Evolutionary conservation across 2,113 vertebrate species (phyloP).

Genomic region (Trichechus manatus): DNA sequence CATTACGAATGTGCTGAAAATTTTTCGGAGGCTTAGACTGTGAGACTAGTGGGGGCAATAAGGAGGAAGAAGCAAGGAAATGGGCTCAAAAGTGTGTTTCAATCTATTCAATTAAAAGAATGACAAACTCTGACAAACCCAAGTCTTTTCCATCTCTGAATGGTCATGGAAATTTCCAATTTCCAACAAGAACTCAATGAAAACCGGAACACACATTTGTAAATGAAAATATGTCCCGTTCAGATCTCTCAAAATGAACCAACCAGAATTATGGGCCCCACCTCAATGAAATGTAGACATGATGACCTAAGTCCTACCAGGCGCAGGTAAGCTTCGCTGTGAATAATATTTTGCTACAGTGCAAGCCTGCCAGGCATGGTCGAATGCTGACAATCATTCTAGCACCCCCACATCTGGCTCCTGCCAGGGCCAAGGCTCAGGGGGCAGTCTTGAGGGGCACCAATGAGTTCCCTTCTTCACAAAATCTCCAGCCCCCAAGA

Average conservation of each 20-base stretch:
- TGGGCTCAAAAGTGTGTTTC: constrained; percentile 58
- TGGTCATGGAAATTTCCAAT: constrained; percentile 81
- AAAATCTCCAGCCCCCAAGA: not conserved
- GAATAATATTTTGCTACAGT: not conserved
- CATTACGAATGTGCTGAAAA: constrained; percentile 51
- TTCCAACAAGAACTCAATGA: constrained; percentile 84
- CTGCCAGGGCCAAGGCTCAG: not conserved
- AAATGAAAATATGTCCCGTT: constrained; percentile 81
- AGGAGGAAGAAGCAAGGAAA: not conserved
- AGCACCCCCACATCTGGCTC: not conserved
- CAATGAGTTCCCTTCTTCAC: not conserved
- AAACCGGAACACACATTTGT: constrained; percentile 79
- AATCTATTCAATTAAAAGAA: constrained; percentile 72
- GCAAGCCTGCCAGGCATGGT: not conserved
- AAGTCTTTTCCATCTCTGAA: constrained; percentile 76
- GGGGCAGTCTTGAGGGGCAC: not conserved
- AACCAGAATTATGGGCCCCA: not conserved
- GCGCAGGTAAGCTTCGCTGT: not conserved
- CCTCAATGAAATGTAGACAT: constrained; percentile 42
- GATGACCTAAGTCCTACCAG: constrained; percentile 34
- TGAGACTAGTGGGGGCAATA: constrained; percentile 51
- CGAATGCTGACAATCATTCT: not conserved
- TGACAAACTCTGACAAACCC: constrained; percentile 78
- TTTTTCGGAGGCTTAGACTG: constrained; percentile 71
- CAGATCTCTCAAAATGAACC: constrained; percentile 80